Evolutionary conservation across 1,140 invertebrate genomes (phyloP).

Genomic region (Drosophila lacertosa): DNA sequence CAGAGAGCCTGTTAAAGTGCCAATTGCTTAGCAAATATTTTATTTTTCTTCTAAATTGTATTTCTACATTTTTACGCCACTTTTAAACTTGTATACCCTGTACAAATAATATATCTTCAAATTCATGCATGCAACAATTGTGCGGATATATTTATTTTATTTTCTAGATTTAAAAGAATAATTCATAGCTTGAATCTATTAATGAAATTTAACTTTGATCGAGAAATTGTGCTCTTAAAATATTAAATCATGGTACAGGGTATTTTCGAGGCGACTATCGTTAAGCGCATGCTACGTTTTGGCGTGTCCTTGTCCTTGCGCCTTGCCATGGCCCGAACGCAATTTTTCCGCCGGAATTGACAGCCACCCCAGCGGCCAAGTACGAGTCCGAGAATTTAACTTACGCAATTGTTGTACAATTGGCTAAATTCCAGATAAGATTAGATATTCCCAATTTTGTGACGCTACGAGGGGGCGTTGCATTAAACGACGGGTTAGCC

Average conservation of each 20-base stretch:
- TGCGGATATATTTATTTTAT: too few relatives aligned
- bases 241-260: too few relatives aligned
- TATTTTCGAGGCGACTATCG: too few relatives aligned
- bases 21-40: not conserved
- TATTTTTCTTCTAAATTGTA: not conserved
- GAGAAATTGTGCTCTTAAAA: too few relatives aligned
- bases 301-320: constrained; percentile 22
- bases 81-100: not conserved
- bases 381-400: not conserved
- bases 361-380: not conserved
- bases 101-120: too few relatives aligned
- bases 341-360: not conserved
- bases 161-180: too few relatives aligned
- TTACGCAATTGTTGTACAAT: constrained; percentile 33
- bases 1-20: not conserved
- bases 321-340: not conserved
- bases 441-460: not conserved
- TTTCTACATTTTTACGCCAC: not conserved
- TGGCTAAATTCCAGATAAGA: constrained; percentile 18
- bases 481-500: constrained; percentile 19
- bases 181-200: too few relatives aligned
- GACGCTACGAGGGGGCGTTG: constrained; percentile 18
- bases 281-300: too few relatives aligned
- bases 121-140: too few relatives aligned
- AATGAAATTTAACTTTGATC: too few relatives aligned